Evolutionary conservation across 2,113 vertebrate species (phyloP).

Genomic region (Peromyscus polionotus): DNA sequence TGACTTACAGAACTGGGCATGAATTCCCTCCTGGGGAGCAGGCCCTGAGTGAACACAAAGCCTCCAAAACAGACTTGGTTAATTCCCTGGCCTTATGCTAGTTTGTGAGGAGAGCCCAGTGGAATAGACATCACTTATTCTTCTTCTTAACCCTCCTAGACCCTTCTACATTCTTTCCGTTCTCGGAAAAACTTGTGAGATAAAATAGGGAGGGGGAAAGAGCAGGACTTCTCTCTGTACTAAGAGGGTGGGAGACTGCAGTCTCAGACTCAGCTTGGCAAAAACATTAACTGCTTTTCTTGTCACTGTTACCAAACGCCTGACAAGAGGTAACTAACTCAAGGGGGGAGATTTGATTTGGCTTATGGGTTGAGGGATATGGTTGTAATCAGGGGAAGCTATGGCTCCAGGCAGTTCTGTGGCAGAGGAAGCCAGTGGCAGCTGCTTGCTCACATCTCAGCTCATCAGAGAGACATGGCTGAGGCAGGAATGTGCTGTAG

Average conservation of each 20-base stretch:
- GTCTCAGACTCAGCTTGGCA: background rate
- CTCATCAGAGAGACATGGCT: too few relatives aligned
- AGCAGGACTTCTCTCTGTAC: background rate
- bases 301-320: background rate
- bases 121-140: background rate
- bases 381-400: background rate
- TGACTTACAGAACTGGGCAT: background rate
- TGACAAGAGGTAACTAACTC: background rate
- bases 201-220: background rate
- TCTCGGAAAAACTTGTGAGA: background rate
- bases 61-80: background rate
- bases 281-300: background rate
- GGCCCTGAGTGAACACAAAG: background rate
- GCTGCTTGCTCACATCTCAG: background rate
- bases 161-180: background rate
- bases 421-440: background rate
- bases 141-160: background rate
- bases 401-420: background rate
- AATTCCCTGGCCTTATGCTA: background rate
- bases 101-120: background rate
- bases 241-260: background rate
- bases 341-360: background rate
- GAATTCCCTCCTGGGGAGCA: background rate
- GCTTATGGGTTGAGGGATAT: background rate
- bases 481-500: background rate